Percentiles rank a stretch among this genome's conserved stretches.
Evolutionary conservation across 2,113 vertebrate species (phyloP).

Genomic region (Sturnira hondurensis): DNA sequence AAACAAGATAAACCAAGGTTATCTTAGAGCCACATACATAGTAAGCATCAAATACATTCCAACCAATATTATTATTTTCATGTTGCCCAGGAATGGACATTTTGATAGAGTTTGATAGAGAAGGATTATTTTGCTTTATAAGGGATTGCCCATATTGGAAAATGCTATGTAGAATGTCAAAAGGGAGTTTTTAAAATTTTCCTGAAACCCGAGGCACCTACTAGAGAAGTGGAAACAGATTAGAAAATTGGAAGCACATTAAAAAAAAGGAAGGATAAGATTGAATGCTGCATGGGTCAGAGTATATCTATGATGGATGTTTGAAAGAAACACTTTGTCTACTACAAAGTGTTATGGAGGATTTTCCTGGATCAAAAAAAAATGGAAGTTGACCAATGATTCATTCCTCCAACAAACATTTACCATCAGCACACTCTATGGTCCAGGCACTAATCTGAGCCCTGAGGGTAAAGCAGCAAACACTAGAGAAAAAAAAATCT

Average conservation of each 20-base stretch:
- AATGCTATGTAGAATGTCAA: background rate
- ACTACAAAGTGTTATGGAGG: background rate
- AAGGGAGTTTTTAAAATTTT: background rate
- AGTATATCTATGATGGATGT: background rate
- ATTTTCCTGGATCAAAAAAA: background rate
- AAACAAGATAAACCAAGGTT: background rate
- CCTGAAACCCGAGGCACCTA: background rate
- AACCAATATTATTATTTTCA: background rate
- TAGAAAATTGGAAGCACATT: background rate
- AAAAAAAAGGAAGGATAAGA: background rate
- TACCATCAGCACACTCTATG: background rate
- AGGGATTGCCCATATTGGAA: background rate
- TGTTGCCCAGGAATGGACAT: background rate
- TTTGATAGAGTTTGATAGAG: background rate
- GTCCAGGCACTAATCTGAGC: background rate
- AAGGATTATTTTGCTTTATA: background rate
- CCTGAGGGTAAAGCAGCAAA: background rate
- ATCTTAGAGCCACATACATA: background rate
- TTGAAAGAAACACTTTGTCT: constrained; percentile 8
- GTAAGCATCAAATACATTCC: background rate
- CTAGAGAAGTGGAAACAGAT: background rate
- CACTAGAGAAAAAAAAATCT: background rate
- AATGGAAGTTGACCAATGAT: background rate
- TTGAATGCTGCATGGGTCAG: background rate
- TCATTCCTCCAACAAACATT: background rate